phyloP scores from a whole-genome alignment of 2,888 invertebrate genomes.

The Choristoneura rosaceana region DNA sequence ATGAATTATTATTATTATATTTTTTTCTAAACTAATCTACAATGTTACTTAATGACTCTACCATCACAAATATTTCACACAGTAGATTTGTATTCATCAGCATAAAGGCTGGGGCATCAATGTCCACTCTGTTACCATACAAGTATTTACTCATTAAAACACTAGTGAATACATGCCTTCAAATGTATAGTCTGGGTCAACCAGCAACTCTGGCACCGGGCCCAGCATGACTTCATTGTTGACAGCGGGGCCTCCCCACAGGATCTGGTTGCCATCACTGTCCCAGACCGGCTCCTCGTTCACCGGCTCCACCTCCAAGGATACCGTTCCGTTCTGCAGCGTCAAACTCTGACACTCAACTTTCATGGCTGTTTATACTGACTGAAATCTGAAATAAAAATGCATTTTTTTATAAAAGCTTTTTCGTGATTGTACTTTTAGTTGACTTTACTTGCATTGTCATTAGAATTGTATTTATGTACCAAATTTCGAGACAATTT shows the following conservation, averaged over 20 bases:
- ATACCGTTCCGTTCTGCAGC: not conserved
- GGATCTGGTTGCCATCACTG: not conserved
- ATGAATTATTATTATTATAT: too few species aligned
- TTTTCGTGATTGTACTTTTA: too few species aligned
- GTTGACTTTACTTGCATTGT: too few species aligned
- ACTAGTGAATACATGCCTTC: not conserved
- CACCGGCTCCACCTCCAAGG: not conserved
- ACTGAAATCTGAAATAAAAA: not conserved
- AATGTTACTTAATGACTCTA: too few species aligned
- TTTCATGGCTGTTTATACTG: not conserved
- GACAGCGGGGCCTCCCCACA: not conserved
- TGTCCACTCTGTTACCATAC: too few species aligned
- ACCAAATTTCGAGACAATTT: too few species aligned
- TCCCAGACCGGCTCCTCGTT: not conserved
- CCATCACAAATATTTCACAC: too few species aligned
- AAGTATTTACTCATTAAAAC: not conserved
- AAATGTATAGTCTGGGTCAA: not conserved
- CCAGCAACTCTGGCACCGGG: not conserved
- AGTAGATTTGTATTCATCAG: too few species aligned
- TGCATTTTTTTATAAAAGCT: too few species aligned
- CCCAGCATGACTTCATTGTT: constrained; percentile 7
- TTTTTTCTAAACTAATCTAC: too few species aligned
- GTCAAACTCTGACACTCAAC: not conserved
- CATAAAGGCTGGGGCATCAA: too few species aligned
- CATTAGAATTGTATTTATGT: too few species aligned